These are phyloP conservation scores for Thymelicus acteon DNA, from an alignment of 2,888 invertebrate species.

Conservation along the genomic window DNA sequence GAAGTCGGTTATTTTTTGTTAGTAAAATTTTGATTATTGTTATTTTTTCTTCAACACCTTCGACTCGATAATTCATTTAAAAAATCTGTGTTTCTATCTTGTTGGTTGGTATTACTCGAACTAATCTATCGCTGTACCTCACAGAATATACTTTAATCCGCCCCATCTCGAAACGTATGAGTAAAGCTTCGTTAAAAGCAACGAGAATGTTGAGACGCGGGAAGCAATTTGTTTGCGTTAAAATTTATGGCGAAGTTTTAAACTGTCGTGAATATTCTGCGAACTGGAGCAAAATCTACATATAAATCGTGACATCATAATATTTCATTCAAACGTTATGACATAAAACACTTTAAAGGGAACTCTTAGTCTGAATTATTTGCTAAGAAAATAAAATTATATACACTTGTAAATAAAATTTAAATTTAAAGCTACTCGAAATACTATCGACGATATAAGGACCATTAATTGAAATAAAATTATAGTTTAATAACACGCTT, in stretches of 20 bases:
- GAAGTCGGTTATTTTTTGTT: too few species aligned
- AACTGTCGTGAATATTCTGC: conserved; percentile 30
- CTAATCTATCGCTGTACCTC: not conserved
- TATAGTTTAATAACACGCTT: too few species aligned
- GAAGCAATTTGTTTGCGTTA: conserved; percentile 30
- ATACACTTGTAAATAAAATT: not conserved
- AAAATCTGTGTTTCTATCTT: not conserved
- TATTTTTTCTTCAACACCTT: too few species aligned
- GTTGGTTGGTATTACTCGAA: not conserved
- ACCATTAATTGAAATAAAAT: too few species aligned
- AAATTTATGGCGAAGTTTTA: conserved; percentile 30
- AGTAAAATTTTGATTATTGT: too few species aligned
- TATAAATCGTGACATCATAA: conserved; percentile 26
- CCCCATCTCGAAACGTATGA: not conserved
- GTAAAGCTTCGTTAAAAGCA: conserved; percentile 22
- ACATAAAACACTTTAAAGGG: not conserved
- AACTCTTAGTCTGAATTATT: conserved; percentile 2
- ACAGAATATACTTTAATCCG: not conserved
- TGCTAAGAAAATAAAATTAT: not conserved
- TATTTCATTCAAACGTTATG: conserved; percentile 18
- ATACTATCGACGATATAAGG: too few species aligned
- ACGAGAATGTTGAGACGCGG: not conserved
- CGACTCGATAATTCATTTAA: not conserved
- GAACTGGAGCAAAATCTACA: conserved; percentile 30
- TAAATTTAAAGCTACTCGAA: not conserved